phyloP scores from a whole-genome alignment of 2,113 vertebrate genomes.

The Apaloderma vittatum region DNA sequence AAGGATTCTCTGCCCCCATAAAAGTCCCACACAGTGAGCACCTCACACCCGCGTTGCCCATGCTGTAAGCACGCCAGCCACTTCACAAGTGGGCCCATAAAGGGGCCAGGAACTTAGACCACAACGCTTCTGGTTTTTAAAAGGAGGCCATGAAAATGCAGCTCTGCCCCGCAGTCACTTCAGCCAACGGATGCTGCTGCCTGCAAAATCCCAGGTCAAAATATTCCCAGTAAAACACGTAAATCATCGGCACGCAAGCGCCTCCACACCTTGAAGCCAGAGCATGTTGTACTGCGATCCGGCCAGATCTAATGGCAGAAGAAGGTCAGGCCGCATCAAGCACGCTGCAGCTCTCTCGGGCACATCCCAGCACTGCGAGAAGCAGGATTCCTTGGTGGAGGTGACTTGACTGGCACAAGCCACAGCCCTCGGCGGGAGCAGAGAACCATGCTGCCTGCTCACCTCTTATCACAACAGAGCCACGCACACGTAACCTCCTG shows the following conservation, averaged over 20 bases:
- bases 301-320: background rate
- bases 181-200: background rate
- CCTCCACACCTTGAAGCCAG: background rate
- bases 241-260: fast-evolving
- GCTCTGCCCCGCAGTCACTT: background rate
- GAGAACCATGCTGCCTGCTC: background rate
- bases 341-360: background rate
- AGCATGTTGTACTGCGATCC: fast-evolving
- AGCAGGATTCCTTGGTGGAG: background rate
- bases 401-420: background rate
- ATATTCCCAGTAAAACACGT: background rate
- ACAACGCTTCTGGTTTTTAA: background rate
- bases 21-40: background rate
- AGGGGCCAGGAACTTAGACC: background rate
- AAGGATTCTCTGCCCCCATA: background rate
- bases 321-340: background rate
- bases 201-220: background rate
- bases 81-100: background rate
- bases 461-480: background rate
- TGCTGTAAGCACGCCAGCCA: background rate
- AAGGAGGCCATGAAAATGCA: background rate
- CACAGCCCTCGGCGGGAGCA: background rate
- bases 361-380: background rate
- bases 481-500: background rate
- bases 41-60: background rate